Conservation (phyloP, 2,113 vertebrate species). For the Rhodinocichla rosea region DNA sequence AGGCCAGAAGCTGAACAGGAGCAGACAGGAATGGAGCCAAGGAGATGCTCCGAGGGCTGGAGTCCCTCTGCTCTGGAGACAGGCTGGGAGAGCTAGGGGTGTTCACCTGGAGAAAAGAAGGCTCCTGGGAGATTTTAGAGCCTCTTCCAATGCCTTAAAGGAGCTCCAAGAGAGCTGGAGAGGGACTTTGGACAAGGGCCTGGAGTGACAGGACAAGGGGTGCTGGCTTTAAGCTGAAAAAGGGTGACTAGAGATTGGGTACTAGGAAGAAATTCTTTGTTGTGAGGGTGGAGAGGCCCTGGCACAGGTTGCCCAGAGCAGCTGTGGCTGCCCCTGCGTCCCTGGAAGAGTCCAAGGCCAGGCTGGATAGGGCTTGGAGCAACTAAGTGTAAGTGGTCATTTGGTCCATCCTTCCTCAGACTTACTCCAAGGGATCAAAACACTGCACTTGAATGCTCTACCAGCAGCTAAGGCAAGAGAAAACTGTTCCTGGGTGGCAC, state of each 20-base stretch:
- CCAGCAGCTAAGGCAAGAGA: background rate
- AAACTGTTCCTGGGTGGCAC: background rate
- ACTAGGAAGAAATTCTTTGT: too few relatives aligned
- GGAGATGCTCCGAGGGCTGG: background rate
- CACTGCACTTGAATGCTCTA: background rate
- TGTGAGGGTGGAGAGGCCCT: background rate
- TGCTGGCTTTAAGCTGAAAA: background rate
- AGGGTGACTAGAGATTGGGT: background rate
- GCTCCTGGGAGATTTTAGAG: background rate
- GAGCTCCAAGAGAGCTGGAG: background rate
- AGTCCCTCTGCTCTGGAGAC: background rate
- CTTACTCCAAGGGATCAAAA: background rate
- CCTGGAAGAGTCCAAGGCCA: background rate
- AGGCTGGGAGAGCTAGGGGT: background rate
- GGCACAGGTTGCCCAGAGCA: background rate
- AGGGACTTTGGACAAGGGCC: background rate
- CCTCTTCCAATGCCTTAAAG: background rate
- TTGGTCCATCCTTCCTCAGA: background rate
- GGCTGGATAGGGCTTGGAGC: background rate
- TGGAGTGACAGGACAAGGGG: background rate
- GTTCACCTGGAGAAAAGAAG: background rate
- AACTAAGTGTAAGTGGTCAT: background rate
- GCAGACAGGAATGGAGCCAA: background rate
- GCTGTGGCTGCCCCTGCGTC: background rate
- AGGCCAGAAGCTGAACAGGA: background rate